These are phyloP conservation scores for Neoarius graeffei DNA, from an alignment of 2,113 vertebrate species.

Conservation along the genomic window DNA sequence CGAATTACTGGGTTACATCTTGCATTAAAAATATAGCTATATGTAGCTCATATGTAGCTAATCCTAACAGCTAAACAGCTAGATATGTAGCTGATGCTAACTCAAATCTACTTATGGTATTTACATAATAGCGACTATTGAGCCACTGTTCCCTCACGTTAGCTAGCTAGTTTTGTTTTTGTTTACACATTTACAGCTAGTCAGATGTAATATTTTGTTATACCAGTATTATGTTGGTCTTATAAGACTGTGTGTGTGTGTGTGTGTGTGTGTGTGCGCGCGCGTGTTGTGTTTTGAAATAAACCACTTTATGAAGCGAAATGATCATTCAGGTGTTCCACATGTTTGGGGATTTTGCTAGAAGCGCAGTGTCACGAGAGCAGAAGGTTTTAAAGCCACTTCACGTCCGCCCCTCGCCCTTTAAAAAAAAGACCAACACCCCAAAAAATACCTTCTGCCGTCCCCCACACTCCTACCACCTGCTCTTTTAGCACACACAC, in stretches of 20 bases:
- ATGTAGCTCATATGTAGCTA: no score
- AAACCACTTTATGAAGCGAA: not conserved
- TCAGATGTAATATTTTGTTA: not conserved
- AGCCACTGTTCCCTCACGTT: not conserved
- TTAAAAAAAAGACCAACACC: slow-evolving; percentile 44
- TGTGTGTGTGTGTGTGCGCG: not conserved
- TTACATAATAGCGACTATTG: not conserved
- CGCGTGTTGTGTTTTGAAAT: not conserved
- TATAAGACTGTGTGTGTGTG: not conserved
- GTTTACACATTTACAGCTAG: not conserved
- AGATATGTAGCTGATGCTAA: not conserved
- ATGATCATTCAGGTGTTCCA: slow-evolving; percentile 17
- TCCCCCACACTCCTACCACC: slow-evolving; percentile 39
- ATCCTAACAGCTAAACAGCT: no score
- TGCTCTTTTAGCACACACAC: slow-evolving; percentile 24
- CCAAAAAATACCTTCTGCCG: slow-evolving; percentile 45
- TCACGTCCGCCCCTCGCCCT: slow-evolving; percentile 37
- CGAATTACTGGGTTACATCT: no score
- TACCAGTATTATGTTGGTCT: not conserved
- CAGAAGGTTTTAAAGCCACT: slow-evolving; percentile 45
- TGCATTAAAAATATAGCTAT: no score
- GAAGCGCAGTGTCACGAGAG: slow-evolving; percentile 31
- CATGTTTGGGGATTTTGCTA: slow-evolving; percentile 15
- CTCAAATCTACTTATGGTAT: not conserved
- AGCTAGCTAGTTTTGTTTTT: not conserved